phyloP scores from a whole-genome alignment of 2,113 vertebrate species.

The Sinocyclocheilus anshuiensis region DNA sequence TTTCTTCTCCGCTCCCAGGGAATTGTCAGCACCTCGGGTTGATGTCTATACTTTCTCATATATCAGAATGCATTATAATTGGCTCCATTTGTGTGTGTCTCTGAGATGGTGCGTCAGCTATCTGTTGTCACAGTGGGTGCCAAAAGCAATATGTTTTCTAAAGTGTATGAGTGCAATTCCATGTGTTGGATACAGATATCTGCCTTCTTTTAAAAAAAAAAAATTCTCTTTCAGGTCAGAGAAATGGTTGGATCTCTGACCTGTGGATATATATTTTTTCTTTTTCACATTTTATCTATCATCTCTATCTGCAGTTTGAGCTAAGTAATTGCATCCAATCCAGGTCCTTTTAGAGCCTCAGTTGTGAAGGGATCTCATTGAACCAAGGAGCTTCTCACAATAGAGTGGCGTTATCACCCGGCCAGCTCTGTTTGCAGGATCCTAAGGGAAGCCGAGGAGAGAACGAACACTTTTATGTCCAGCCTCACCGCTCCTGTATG shows the following conservation, averaged over 20 bases:
- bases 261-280: slow-evolving; percentile 15
- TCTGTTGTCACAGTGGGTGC: slow-evolving; percentile 68
- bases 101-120: slow-evolving; percentile 66
- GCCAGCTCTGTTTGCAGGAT: slow-evolving; percentile 49
- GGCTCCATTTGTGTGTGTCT: slow-evolving; percentile 76
- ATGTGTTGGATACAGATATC: slow-evolving; percentile 54
- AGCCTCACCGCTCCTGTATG: slow-evolving; percentile 30
- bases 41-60: slow-evolving; percentile 74
- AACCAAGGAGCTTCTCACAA: slow-evolving; percentile 45
- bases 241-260: neutral
- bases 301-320: slow-evolving; percentile 37
- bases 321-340: slow-evolving; percentile 50
- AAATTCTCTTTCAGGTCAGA: slow-evolving; percentile 10
- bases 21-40: slow-evolving; percentile 73
- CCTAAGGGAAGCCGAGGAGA: slow-evolving; percentile 40
- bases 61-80: slow-evolving; percentile 76
- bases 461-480: slow-evolving; percentile 47
- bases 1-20: slow-evolving; percentile 64
- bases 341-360: slow-evolving; percentile 38
- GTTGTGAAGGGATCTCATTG: slow-evolving; percentile 38
- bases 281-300: slow-evolving; percentile 28
- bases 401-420: slow-evolving; percentile 44
- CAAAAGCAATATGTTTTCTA: slow-evolving; percentile 72
- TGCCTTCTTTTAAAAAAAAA: neutral
- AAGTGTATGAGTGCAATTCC: slow-evolving; percentile 69